Evolutionary conservation across 2,797 vertebrate genomes (phyloP).

Genomic region (Halcyon smyrnensis): DNA sequence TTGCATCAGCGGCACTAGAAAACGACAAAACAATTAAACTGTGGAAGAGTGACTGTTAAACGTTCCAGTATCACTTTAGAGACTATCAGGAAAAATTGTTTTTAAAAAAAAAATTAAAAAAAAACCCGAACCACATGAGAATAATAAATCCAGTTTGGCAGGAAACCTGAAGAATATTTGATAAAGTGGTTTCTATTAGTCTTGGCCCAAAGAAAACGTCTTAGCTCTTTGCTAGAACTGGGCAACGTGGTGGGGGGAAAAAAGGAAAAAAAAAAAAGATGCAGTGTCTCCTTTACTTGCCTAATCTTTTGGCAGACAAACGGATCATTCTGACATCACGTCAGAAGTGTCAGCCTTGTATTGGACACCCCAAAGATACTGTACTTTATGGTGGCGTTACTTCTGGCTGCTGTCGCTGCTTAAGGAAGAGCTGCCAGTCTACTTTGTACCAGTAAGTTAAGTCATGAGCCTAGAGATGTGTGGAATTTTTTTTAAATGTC

Average conservation of each 20-base stretch:
- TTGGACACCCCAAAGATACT: constrained; percentile 46
- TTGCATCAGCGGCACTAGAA: constrained; percentile 96
- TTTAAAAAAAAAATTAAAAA: constrained; percentile 28
- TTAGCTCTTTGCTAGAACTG: constrained; percentile 34
- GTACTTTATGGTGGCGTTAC: neutral
- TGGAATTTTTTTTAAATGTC: constrained; percentile 17
- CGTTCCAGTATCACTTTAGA: constrained; percentile 34
- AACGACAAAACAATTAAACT: constrained; percentile 99
- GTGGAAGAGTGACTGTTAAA: constrained; percentile 99
- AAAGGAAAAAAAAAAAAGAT: neutral
- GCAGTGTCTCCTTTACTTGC: constrained; percentile 55
- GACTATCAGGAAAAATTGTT: constrained; percentile 48
- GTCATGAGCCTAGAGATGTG: constrained; percentile 43
- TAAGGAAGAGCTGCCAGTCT: constrained; percentile 38
- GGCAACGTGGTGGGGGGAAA: constrained; percentile 14
- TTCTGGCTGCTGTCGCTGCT: constrained; percentile 5
- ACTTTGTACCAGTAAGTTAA: constrained; percentile 64
- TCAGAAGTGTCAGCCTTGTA: constrained; percentile 19
- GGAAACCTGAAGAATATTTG: constrained; percentile 53
- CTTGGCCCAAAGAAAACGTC: constrained; percentile 55
- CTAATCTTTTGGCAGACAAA: constrained; percentile 38
- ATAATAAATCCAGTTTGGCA: constrained; percentile 26
- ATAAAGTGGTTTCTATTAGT: constrained; percentile 57
- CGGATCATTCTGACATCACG: constrained; percentile 1
- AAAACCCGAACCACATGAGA: neutral